These are phyloP conservation scores for Ostrea denselamellosa DNA, from an alignment of 1,140 invertebrate genomes.

Conservation along the genomic window DNA sequence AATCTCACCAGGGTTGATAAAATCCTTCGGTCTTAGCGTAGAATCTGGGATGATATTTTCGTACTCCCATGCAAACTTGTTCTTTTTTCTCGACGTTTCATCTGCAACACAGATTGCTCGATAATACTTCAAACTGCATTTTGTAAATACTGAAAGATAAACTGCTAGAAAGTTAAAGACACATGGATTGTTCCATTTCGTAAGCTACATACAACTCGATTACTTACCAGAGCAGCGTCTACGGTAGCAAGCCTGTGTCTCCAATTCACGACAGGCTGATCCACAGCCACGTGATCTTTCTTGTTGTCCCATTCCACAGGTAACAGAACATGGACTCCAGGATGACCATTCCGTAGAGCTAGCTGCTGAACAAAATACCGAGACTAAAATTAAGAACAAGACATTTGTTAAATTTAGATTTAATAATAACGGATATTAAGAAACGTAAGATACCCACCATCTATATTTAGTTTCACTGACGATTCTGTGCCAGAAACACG, in stretches of 20 bases:
- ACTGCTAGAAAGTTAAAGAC: background rate
- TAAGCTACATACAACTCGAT: too few relatives aligned
- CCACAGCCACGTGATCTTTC: slow-evolving; percentile 53
- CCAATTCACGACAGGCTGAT: slow-evolving; percentile 51
- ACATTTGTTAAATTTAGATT: background rate
- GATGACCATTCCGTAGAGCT: slow-evolving; percentile 42
- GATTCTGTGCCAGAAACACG: background rate
- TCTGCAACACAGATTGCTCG: slow-evolving; percentile 10
- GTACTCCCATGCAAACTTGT: slow-evolving; percentile 19
- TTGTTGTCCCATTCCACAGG: slow-evolving; percentile 54
- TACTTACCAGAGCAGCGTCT: background rate
- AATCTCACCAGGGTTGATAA: slow-evolving; percentile 25
- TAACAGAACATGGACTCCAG: slow-evolving; percentile 52
- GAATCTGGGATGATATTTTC: slow-evolving; percentile 27
- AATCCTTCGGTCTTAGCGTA: slow-evolving; percentile 18
- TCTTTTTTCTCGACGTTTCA: slow-evolving; percentile 1
- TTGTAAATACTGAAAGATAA: background rate
- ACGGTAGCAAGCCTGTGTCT: slow-evolving; percentile 52
- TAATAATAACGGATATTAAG: background rate
- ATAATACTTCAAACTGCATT: background rate
- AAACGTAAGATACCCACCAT: background rate
- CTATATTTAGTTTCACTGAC: slow-evolving; percentile 10
- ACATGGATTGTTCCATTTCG: background rate
- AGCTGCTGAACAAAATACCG: background rate
- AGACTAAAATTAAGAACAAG: background rate